phyloP scores from a whole-genome alignment of 1,140 invertebrate genomes.

The Zophobas atratus region DNA sequence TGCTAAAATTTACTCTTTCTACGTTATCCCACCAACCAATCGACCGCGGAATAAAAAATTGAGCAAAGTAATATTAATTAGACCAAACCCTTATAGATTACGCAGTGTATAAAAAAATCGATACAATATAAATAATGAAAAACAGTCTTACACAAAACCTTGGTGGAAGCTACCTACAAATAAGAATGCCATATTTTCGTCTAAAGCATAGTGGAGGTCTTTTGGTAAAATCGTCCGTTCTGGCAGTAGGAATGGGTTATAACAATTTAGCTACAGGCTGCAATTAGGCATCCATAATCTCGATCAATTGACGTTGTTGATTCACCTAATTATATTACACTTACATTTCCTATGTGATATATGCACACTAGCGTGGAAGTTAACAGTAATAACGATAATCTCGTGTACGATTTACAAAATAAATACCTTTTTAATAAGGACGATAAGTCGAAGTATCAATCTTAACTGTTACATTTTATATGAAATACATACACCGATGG shows the following conservation, averaged over 20 bases:
- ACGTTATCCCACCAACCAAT: slow-evolving; percentile 9
- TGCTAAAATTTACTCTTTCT: slow-evolving; percentile 1
- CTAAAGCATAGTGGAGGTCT: not conserved
- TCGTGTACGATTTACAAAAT: slow-evolving; percentile 12
- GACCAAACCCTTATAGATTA: slow-evolving; percentile 12
- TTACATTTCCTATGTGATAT: slow-evolving; percentile 23
- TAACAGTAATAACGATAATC: slow-evolving; percentile 14
- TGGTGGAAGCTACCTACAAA: slow-evolving; percentile 14
- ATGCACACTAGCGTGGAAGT: slow-evolving; percentile 18
- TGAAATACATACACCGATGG: slow-evolving; percentile 23
- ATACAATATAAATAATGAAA: slow-evolving; percentile 1
- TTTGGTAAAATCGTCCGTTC: slow-evolving; percentile 6
- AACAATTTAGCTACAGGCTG: slow-evolving; percentile 6
- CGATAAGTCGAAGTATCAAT: slow-evolving; percentile 22
- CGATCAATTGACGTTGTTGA: slow-evolving; percentile 32
- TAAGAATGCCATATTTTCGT: not conserved
- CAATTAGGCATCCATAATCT: slow-evolving; percentile 20
- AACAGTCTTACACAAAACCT: slow-evolving; percentile 20
- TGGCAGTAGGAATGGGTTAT: slow-evolving; percentile 25
- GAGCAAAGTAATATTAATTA: slow-evolving; percentile 37
- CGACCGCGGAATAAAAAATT: slow-evolving; percentile 19
- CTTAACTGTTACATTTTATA: slow-evolving; percentile 29
- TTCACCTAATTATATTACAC: slow-evolving; percentile 22
- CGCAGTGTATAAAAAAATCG: not conserved
- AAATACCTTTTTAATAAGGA: slow-evolving; percentile 20